Evolutionary conservation across 2,888 invertebrate species (phyloP), one percentile per base, ranked within the genome.

Genomic region (Agrotis exclamationis): DNA sequence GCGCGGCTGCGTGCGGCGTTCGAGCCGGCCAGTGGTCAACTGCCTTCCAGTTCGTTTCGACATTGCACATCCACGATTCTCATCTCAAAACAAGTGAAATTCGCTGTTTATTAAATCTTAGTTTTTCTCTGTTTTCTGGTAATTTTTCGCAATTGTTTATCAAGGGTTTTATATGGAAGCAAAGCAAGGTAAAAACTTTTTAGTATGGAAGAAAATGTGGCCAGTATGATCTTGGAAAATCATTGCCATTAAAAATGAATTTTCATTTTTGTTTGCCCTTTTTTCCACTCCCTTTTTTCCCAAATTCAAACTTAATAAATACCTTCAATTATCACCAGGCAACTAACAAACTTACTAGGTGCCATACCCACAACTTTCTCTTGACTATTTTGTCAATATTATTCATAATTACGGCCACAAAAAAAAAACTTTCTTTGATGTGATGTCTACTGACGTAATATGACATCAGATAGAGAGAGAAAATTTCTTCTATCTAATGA

Each of bases 21-120:
- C 87, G 87, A 90, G 93, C 91, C 93, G 95, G 95, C 93, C 96
- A 88, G 81, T 95, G 96, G 96, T 96, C 96, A 96, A 96, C 95
- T 95, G 93, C 58, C 83, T 73, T 45, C 65, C 80, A 79, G 64
- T 68, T 70, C 70, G 77, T 76, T 81, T 72, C 76, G 45, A 67
- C 71, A 56, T 69, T 70, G 81, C 81, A 65, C 84, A 83, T 70
- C 79, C 73, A 74, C 72, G 67, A 74, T 70, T 62, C 81, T 65
- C 70, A 82, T 85, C 83, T 74, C 67, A 83, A 82, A 82, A 82
- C 68, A 79, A 79, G 86, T 83, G 85, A 85, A 86, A 85, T 79
- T 85, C 63, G 44, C 66, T 68, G 50, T 66, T 70, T 72, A 74
- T 54, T 48, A 47, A 57, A 56, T 63, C 54, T 57, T 57, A 24